Percentiles rank a stretch among this genome's conserved stretches.
Conservation (phyloP, 1,140 invertebrate species). For the Zaprionus davidi region DNA sequence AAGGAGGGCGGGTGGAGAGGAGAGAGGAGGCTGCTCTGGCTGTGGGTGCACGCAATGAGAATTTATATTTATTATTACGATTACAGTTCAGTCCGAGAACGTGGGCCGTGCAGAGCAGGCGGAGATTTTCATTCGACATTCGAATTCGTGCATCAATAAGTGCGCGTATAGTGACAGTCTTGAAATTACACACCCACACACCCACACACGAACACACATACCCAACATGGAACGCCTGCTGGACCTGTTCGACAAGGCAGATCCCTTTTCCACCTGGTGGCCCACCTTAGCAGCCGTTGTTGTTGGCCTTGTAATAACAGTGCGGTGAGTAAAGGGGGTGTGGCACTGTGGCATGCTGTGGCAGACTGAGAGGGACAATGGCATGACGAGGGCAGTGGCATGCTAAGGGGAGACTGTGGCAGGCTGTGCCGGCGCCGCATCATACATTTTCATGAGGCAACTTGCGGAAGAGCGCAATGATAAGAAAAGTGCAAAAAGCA, state of each 20-base stretch:
- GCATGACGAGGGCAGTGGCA: neutral
- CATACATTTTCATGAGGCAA: conserved; percentile 62
- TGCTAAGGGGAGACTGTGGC: neutral
- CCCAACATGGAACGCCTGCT: conserved; percentile 63
- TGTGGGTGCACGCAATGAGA: conserved; percentile 59
- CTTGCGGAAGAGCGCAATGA: conserved; percentile 47
- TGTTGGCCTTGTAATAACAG: conserved; percentile 76
- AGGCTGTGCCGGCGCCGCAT: conserved; percentile 6
- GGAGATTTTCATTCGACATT: neutral
- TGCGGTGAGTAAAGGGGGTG: conserved; percentile 65
- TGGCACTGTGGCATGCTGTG: too few relatives aligned
- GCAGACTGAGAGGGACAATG: neutral
- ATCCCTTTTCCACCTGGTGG: conserved; percentile 84
- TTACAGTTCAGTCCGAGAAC: conserved; percentile 60
- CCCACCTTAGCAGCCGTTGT: conserved; percentile 76
- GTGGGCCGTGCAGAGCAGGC: conserved; percentile 54
- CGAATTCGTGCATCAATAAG: conserved; percentile 56
- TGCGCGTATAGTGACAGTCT: conserved; percentile 27
- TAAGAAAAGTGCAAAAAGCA: conserved; percentile 31
- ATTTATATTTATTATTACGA: conserved; percentile 72
- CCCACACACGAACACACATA: neutral
- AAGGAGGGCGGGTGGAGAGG: neutral
- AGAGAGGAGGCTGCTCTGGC: neutral
- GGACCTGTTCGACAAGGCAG: conserved; percentile 78
- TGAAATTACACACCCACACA: conserved; percentile 8